Conservation (phyloP, 1,140 invertebrate genomes). For the Leucophenga varia region DNA sequence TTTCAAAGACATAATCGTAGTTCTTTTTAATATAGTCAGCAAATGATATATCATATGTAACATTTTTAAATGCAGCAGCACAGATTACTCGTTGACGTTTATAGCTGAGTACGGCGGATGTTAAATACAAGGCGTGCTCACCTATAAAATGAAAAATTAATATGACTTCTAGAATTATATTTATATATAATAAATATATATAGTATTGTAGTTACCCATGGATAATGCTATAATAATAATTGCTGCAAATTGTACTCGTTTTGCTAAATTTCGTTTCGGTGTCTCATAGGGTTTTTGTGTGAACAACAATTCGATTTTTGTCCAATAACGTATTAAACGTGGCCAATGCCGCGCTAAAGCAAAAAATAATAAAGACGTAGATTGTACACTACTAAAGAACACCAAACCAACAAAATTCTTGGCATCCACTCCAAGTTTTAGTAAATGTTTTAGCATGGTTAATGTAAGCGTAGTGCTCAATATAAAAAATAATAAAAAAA, state of each 20-base stretch:
- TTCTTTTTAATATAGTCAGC: constrained; percentile 27
- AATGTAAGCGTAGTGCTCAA: constrained; percentile 21
- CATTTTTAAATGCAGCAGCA: constrained; percentile 12
- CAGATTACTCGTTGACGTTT: constrained; percentile 19
- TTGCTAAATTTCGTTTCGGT: constrained; percentile 21
- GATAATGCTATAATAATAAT: constrained; percentile 33
- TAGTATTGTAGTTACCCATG: constrained; percentile 10
- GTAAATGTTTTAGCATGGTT: constrained; percentile 26
- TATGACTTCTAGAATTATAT: background rate
- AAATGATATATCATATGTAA: constrained; percentile 18
- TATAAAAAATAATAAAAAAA: constrained; percentile 27
- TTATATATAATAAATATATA: background rate
- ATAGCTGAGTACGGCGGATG: constrained; percentile 26
- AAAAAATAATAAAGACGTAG: constrained; percentile 30
- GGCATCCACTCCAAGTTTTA: constrained; percentile 35
- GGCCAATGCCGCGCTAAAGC: constrained; percentile 38
- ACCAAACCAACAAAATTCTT: constrained; percentile 49
- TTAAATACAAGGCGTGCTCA: constrained; percentile 34
- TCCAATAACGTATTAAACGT: constrained; percentile 35
- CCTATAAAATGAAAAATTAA: constrained; percentile 10
- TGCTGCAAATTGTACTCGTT: constrained; percentile 34
- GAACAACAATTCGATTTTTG: constrained; percentile 36
- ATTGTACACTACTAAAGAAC: constrained; percentile 30
- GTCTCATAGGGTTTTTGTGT: constrained; percentile 33
- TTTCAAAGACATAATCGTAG: constrained; percentile 40